Evolutionary conservation across 2,888 invertebrate species (phyloP), one percentile per base, ranked within the genome.

Genomic region (Magallana nippona): DNA sequence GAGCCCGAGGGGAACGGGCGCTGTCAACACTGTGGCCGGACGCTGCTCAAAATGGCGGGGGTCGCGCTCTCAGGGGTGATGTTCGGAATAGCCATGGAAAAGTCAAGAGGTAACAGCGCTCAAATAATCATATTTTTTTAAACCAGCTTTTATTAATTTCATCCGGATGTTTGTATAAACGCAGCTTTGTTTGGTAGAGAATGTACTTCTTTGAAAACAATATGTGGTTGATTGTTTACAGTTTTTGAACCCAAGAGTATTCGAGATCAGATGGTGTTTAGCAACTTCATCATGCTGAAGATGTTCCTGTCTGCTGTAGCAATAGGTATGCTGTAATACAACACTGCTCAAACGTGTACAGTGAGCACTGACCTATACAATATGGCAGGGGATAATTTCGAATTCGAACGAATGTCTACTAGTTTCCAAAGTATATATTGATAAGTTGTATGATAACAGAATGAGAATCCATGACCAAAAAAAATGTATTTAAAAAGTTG

Each of bases 231-330:
- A 84, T 22, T 79, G 44, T 78, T 91, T 91, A 27, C 90, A 93
- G 93, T 93, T 27, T 93, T 93, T 86, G 93, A 93, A 77, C 93
- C 93, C 2, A 88, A 86, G 62, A 80, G 90, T 1, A 92, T 93
- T 78, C 87, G 93, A 79, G 84, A 88, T 0, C 93, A 93, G 82
- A 93, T 93, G 92, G 89, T 92, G 32, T 91, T 93, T 84, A 86
- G 89, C 63, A 89, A 87, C 71, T 93, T 91, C 85, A 91, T 91
- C 10, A 92, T 93, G 93, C 57, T 93, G 79, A 93, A 93, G 86
- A 91, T 92, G 91, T 93, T 93, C 84, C 83, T 93, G 13, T 81
- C 92, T 0, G 93, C 93, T 10, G 88, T 89, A 55, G 91, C 91
- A 15, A 58, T 89, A 82, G 91, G 93, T 93, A 85, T 10, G 44